Evolutionary conservation across 23 tunicate genomes (phyloP), one percentile per base, ranked within the genome.

Genomic region (Oikopleura vanhoeffeni): DNA sequence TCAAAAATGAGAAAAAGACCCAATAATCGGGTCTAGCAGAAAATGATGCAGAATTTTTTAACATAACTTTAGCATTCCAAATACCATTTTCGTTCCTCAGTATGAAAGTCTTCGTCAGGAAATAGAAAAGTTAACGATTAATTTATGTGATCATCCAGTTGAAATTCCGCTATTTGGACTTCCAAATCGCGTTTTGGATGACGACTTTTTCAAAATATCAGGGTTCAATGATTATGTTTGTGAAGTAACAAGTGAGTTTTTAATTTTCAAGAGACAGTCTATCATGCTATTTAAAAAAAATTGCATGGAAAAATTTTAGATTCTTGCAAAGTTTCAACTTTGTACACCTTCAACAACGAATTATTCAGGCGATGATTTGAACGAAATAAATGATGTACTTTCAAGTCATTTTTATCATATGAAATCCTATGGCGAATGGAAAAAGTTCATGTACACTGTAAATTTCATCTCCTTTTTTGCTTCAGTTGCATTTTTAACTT

Each of bases 381-480:
- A 49, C 13, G 13, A 13, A 13, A 49, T 49, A 24, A 49, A 49
- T 49, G 64, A 24, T 24, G 64, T 49, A 49, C 24, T 49, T 13
- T 24, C 18, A 49, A 49, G 18, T 49, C 79, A 71, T 30, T 30
- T 2, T 32, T 18, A 4, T 30, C 27, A 71, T 18, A 71, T 13
- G 34, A 71, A 33, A 38, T 2, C 2, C 79, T 71, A 24, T 30
- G 79, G 79, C 3, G 34, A 32, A 2, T 71, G 79, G 79, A 71
- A 71, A 32, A 71, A 71, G 79, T 71, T 71, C 79, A 71, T 71
- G 79, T 71, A 71, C 38, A 13, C 34, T 30, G 38, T 71, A 2
- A 71, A 71, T 71, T 71, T 71, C 79, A 71, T 71, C 35, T 71
- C 79, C 27, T 71, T 71, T 32, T 71, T 71, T 30, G 79, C 79